These are phyloP conservation scores for Ichneumoninae sp. DNA, from an alignment of 2,888 invertebrate genomes.

Conservation along the genomic window DNA sequence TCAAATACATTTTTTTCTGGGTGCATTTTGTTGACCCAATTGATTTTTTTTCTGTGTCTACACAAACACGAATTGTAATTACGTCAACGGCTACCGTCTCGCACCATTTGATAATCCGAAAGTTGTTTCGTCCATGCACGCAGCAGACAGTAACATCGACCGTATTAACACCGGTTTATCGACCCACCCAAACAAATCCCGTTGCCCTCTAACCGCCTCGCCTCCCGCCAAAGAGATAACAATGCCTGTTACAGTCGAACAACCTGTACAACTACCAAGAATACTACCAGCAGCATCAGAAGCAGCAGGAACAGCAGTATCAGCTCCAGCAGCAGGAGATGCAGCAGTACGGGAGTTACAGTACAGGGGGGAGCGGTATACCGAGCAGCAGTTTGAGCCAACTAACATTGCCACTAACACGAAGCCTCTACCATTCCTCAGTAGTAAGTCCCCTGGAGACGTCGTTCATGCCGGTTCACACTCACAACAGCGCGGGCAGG, in stretches of 20 bases:
- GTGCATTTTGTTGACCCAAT: too few relatives aligned
- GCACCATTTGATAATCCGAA: neutral
- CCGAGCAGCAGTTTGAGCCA: constrained; percentile 83
- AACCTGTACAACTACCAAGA: constrained; percentile 84
- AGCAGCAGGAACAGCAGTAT: constrained; percentile 64
- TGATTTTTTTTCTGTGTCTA: too few relatives aligned
- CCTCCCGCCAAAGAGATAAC: constrained; percentile 76
- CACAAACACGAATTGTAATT: too few relatives aligned
- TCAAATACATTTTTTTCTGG: too few relatives aligned
- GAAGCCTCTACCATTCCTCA: constrained; percentile 81
- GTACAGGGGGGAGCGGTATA: constrained; percentile 71
- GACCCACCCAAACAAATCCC: constrained; percentile 20
- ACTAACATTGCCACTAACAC: constrained; percentile 82
- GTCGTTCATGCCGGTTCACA: constrained; percentile 76
- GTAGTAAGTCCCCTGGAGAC: constrained; percentile 81
- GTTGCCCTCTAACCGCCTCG: constrained; percentile 20
- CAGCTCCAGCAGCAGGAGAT: constrained; percentile 82
- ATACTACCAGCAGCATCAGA: constrained; percentile 79
- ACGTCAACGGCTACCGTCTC: too few relatives aligned
- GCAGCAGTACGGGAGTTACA: constrained; percentile 84
- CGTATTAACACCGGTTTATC: neutral
- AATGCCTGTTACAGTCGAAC: constrained; percentile 83
- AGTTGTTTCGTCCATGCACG: neutral
- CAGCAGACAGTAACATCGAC: neutral
- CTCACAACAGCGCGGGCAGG: constrained; percentile 74